Conservation (phyloP, 2,888 invertebrate genomes). For the Fissipunctia ypsillon region DNA sequence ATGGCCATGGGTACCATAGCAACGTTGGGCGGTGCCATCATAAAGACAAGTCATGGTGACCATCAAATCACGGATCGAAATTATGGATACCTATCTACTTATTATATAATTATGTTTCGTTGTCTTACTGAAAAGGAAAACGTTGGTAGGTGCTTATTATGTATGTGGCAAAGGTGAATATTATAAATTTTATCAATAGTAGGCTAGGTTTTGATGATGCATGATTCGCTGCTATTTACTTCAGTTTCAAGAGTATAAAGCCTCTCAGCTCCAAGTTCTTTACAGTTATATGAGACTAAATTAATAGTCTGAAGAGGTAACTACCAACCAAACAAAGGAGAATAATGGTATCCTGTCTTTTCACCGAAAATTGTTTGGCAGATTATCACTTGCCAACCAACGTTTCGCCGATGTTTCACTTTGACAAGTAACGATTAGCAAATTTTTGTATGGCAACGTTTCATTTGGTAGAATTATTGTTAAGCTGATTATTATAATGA, state of each 20-base stretch:
- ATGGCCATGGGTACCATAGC: slow-evolving; percentile 80
- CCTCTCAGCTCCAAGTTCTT: neutral
- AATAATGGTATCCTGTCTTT: too few relatives aligned
- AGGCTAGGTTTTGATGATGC: too few relatives aligned
- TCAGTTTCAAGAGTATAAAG: neutral
- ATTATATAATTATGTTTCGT: slow-evolving; percentile 26
- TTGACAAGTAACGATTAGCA: too few relatives aligned
- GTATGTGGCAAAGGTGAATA: neutral
- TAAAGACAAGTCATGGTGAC: slow-evolving; percentile 75
- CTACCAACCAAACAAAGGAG: too few relatives aligned
- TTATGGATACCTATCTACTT: slow-evolving; percentile 45
- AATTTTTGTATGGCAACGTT: too few relatives aligned
- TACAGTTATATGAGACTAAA: neutral
- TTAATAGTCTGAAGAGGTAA: neutral
- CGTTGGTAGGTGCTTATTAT: neutral
- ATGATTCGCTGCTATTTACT: too few relatives aligned
- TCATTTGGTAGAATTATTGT: too few relatives aligned
- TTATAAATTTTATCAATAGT: neutral
- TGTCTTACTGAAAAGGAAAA: slow-evolving; percentile 8
- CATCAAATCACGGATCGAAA: slow-evolving; percentile 57
- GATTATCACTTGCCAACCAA: too few relatives aligned
- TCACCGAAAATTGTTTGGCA: too few relatives aligned
- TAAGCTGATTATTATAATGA: too few relatives aligned
- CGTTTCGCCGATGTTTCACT: too few relatives aligned
- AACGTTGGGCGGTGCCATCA: slow-evolving; percentile 74